A percentile compares a stretch with the other conserved stretches of the same genome.
These are phyloP conservation scores for Hyposoter dolosus DNA, from an alignment of 2,888 invertebrate species.

Conservation along the genomic window DNA sequence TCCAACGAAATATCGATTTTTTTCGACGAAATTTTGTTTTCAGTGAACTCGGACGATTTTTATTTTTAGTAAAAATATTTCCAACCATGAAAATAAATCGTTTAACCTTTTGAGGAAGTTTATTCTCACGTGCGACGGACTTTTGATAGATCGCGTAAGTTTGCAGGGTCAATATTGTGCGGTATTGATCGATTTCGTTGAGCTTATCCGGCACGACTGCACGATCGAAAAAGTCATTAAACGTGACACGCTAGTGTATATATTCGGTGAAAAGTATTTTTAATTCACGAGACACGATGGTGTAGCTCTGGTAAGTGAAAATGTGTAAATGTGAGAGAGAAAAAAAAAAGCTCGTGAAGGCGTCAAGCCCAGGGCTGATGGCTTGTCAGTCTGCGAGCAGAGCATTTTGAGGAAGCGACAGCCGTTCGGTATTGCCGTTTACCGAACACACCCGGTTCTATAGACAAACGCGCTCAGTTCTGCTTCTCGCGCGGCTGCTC, in stretches of 20 bases:
- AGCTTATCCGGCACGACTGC: neutral
- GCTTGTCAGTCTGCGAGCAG: constrained; percentile 62
- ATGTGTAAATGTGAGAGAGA: constrained; percentile 37
- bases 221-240: constrained; percentile 22
- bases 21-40: too few relatives aligned
- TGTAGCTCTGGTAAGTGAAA: constrained; percentile 45
- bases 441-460: constrained; percentile 63
- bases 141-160: too few relatives aligned
- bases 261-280: constrained; percentile 56
- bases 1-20: too few relatives aligned
- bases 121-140: too few relatives aligned
- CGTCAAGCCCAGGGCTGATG: constrained; percentile 63
- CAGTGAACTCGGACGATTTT: too few relatives aligned
- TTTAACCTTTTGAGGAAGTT: too few relatives aligned
- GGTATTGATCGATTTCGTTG: constrained; percentile 28
- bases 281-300: constrained; percentile 55
- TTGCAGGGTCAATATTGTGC: neutral
- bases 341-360: constrained; percentile 59
- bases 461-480: constrained; percentile 3
- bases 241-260: neutral
- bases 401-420: constrained; percentile 63
- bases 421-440: constrained; percentile 67
- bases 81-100: too few relatives aligned
- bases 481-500: neutral
- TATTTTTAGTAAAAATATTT: too few relatives aligned